A percentile compares a stretch with the other conserved stretches of the same genome.
Conservation (phyloP, 2,888 invertebrate genomes). For the Marronus borbonicus region DNA sequence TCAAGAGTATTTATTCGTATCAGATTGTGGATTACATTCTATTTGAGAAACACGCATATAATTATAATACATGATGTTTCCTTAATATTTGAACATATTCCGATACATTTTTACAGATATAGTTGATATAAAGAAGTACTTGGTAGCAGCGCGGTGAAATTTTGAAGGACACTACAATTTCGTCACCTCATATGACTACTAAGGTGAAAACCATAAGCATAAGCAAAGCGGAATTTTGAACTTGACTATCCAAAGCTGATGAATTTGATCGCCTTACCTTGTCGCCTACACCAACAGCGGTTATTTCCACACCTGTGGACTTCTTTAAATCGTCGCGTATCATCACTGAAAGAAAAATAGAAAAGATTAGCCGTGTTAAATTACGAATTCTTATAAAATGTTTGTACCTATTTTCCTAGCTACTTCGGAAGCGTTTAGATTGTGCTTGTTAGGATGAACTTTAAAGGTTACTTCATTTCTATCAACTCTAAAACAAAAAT, state of each 20-base stretch:
- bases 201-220: slow-evolving; percentile 14
- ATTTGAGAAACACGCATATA: slow-evolving; percentile 9
- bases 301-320: slow-evolving; percentile 79
- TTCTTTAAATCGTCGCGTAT: slow-evolving; percentile 79
- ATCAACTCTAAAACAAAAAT: slow-evolving; percentile 76
- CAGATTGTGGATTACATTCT: slow-evolving; percentile 6
- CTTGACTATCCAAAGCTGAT: slow-evolving; percentile 21
- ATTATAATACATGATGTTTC: slow-evolving; percentile 21
- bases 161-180: not conserved
- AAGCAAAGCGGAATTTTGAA: slow-evolving; percentile 20
- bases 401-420: slow-evolving; percentile 77
- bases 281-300: slow-evolving; percentile 85
- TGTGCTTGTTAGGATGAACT: slow-evolving; percentile 78
- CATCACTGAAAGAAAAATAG: slow-evolving; percentile 43
- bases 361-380: not conserved
- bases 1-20: not conserved
- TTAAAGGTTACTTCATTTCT: slow-evolving; percentile 85
- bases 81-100: slow-evolving; percentile 10
- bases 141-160: not conserved
- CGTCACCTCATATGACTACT: not conserved
- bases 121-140: not conserved
- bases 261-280: slow-evolving; percentile 73
- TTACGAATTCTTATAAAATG: not conserved
- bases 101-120: not conserved
- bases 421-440: slow-evolving; percentile 79